phyloP scores from a whole-genome alignment of 2,113 vertebrate species.

The Catharus minimus region DNA sequence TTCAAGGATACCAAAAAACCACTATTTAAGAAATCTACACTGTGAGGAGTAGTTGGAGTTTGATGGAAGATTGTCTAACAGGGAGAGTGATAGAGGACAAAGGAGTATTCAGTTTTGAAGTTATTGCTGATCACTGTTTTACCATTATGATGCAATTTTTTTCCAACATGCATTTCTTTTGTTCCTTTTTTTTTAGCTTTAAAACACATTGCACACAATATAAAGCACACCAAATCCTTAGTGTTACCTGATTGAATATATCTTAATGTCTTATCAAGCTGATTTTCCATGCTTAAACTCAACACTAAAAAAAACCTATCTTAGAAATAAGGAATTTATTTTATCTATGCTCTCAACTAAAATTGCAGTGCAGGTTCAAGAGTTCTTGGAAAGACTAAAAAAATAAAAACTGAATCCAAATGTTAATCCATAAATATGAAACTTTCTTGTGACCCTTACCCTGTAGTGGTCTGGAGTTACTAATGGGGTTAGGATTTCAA shows the following conservation, averaged over 20 bases:
- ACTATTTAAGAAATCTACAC: neutral
- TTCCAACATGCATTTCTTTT: neutral
- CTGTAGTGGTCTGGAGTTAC: slow-evolving; percentile 72
- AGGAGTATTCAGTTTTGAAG: neutral
- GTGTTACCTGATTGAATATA: neutral
- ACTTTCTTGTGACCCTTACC: slow-evolving; percentile 72
- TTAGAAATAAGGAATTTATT: slow-evolving; percentile 60
- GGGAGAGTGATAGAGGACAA: neutral
- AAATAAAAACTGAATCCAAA: slow-evolving; percentile 72
- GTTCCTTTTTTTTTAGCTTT: neutral
- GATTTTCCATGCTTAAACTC: slow-evolving; percentile 3
- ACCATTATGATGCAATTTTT: neutral
- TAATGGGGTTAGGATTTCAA: slow-evolving; percentile 80
- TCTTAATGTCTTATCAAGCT: neutral
- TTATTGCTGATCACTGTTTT: neutral
- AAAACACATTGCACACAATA: neutral
- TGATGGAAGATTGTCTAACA: neutral
- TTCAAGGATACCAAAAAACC: neutral
- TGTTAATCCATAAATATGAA: slow-evolving; percentile 82
- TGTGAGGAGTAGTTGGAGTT: neutral
- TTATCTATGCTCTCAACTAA: slow-evolving; percentile 31
- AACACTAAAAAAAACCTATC: neutral
- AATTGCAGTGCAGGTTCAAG: slow-evolving; percentile 71
- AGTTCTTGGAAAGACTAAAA: slow-evolving; percentile 73
- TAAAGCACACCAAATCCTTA: neutral